These are phyloP conservation scores for Tetramorium parvispinum DNA, from an alignment of 1,140 invertebrate genomes.

Conservation along the genomic window DNA sequence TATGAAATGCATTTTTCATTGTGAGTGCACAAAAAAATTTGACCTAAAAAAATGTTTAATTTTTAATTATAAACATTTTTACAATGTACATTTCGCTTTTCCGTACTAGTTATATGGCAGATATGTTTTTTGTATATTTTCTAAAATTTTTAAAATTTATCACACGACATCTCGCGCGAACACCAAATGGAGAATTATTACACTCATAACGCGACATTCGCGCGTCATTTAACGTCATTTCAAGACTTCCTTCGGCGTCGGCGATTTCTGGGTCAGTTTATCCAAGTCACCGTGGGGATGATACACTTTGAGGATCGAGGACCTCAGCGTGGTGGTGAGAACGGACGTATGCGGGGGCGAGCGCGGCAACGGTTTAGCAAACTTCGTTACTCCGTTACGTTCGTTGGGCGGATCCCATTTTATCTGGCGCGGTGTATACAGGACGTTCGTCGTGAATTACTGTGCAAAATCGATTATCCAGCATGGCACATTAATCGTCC, in stretches of 20 bases:
- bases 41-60: background rate
- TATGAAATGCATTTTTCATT: slow-evolving; percentile 13
- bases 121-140: no score
- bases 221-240: no score
- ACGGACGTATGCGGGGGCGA: background rate
- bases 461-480: slow-evolving; percentile 57
- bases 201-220: no score
- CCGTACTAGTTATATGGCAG: background rate
- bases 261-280: slow-evolving; percentile 67
- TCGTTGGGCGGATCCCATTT: slow-evolving; percentile 32
- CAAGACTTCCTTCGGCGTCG: background rate
- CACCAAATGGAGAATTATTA: background rate
- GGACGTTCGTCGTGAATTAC: slow-evolving; percentile 36
- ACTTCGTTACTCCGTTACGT: slow-evolving; percentile 68
- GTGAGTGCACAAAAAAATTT: background rate
- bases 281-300: slow-evolving; percentile 41
- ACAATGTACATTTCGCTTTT: background rate
- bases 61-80: background rate
- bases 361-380: slow-evolving; percentile 54
- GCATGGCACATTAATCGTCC: slow-evolving; percentile 30
- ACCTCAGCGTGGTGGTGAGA: background rate
- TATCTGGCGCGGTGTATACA: slow-evolving; percentile 46
- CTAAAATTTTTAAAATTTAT: background rate
- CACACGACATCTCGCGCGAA: background rate
- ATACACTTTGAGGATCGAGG: background rate